These are phyloP conservation scores for Sinosuthora webbiana DNA, from an alignment of 2,113 vertebrate species.

Conservation along the genomic window DNA sequence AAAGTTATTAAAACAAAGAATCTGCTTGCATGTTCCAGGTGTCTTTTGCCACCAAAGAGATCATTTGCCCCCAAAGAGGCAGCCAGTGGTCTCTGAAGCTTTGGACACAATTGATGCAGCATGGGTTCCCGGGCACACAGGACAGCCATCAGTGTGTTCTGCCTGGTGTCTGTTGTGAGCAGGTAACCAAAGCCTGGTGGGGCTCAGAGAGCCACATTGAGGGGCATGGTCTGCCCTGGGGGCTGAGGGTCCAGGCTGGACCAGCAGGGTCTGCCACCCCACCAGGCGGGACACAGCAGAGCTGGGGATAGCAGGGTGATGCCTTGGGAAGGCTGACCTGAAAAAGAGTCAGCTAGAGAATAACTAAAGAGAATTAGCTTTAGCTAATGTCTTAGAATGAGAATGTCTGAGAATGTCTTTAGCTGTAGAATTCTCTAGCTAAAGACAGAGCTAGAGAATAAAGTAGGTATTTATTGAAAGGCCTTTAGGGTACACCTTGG, in stretches of 20 bases:
- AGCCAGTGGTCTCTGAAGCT: neutral
- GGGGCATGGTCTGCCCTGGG: neutral
- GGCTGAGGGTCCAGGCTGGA: neutral
- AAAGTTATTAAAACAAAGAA: neutral
- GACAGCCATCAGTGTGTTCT: neutral
- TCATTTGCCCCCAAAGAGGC: neutral
- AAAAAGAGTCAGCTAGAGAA: neutral
- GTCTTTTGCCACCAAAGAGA: neutral
- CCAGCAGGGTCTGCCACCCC: neutral
- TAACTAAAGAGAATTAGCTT: neutral
- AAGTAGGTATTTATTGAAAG: neutral
- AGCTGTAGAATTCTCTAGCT: no score
- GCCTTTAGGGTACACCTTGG: neutral
- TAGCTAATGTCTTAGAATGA: no score
- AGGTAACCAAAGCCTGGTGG: neutral
- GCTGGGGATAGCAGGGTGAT: neutral
- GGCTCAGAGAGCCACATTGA: neutral
- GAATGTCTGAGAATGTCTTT: no score
- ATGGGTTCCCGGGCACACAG: rapidly evolving
- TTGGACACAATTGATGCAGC: rapidly evolving
- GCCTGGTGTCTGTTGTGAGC: rapidly evolving
- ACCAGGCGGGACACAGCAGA: neutral
- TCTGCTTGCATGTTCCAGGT: neutral
- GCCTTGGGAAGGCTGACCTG: neutral
- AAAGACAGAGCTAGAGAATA: neutral